These are phyloP conservation scores for Ophion costatus DNA, from an alignment of 2,888 invertebrate genomes.

Conservation along the genomic window DNA sequence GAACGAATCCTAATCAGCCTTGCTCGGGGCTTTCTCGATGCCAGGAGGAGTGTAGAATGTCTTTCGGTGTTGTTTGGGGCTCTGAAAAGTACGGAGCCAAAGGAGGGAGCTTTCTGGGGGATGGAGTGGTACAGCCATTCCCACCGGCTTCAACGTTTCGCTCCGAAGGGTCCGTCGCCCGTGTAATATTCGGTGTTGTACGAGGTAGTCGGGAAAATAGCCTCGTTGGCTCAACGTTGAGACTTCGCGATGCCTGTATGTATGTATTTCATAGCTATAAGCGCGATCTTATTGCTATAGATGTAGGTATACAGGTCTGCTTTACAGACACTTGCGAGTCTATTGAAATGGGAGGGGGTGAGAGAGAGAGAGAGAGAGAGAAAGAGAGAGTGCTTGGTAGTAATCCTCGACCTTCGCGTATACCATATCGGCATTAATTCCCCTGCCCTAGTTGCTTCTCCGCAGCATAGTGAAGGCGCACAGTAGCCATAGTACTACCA, in stretches of 20 bases:
- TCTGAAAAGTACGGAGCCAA: constrained; percentile 20
- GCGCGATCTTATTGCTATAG: constrained; percentile 18
- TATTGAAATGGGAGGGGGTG: constrained; percentile 64
- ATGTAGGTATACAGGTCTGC: constrained; percentile 21
- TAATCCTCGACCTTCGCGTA: constrained; percentile 81
- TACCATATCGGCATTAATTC: constrained; percentile 84
- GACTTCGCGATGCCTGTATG: constrained; percentile 30
- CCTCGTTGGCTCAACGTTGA: constrained; percentile 65
- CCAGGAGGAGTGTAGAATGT: constrained; percentile 32
- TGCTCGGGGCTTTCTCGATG: constrained; percentile 55
- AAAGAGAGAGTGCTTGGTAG: constrained; percentile 67
- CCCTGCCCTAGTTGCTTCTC: constrained; percentile 75
- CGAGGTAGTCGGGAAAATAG: constrained; percentile 67
- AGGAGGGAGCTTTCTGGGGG: constrained; percentile 27
- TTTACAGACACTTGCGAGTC: constrained; percentile 54
- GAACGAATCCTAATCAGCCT: constrained; percentile 67
- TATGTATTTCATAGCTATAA: constrained; percentile 7
- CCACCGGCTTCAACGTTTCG: constrained; percentile 50
- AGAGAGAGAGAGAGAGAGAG: constrained; percentile 52
- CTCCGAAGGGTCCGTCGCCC: constrained; percentile 62
- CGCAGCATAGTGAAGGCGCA: constrained; percentile 33
- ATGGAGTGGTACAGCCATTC: constrained; percentile 38
- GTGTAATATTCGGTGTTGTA: constrained; percentile 67
- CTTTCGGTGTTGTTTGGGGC: constrained; percentile 21
- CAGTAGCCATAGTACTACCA: constrained; percentile 48